Evolutionary conservation across 1,140 invertebrate genomes (phyloP).

Genomic region (Euura saliciscinereae): DNA sequence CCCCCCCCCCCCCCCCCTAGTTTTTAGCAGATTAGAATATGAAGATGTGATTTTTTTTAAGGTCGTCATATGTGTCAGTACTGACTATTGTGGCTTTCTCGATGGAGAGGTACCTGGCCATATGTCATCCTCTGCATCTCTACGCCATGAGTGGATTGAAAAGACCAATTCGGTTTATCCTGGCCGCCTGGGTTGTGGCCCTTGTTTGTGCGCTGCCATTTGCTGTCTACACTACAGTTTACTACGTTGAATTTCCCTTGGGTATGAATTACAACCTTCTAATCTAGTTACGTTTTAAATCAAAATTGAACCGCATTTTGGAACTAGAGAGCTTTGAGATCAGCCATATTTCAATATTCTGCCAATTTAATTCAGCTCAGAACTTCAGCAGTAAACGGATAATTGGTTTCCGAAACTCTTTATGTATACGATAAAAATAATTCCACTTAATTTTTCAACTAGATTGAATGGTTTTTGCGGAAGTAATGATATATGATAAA

Average conservation of each 20-base stretch:
- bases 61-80: constrained; percentile 85
- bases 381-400: too few species aligned
- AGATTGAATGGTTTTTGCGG: too few species aligned
- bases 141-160: constrained; percentile 81
- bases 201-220: constrained; percentile 81
- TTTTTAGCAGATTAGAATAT: constrained; percentile 4
- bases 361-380: too few species aligned
- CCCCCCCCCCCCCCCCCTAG: too few species aligned
- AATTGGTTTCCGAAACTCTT: too few species aligned
- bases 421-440: too few species aligned
- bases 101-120: constrained; percentile 86
- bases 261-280: constrained; percentile 50
- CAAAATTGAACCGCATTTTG: too few species aligned
- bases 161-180: constrained; percentile 78
- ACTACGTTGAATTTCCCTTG: constrained; percentile 71
- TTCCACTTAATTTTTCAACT: too few species aligned
- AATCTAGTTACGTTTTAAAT: too few species aligned
- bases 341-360: too few species aligned
- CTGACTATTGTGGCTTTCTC: constrained; percentile 89
- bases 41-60: constrained; percentile 44
- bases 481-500: too few species aligned
- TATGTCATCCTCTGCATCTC: constrained; percentile 84
- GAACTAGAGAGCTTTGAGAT: too few species aligned
- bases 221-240: constrained; percentile 71
- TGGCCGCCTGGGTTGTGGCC: constrained; percentile 77